Evolutionary conservation across 2,888 invertebrate species (phyloP), one percentile per base, ranked within the genome.

Genomic region (Rhogogaster chlorosoma): DNA sequence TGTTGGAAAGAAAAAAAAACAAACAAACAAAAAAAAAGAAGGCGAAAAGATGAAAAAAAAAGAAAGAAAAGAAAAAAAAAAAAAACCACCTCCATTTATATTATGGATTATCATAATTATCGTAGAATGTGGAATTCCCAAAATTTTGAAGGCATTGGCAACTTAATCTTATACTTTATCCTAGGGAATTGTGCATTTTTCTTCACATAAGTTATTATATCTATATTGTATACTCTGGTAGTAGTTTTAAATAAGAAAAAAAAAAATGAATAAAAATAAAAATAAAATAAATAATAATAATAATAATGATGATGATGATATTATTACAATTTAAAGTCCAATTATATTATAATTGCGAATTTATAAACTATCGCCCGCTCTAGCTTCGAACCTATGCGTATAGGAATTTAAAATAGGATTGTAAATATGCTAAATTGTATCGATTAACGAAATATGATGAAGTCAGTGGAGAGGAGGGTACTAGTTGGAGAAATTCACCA

Each of bases 111-210:
- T 67, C 32, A 70, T 83, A 83, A 83, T 83, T 42, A 70, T 67
- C 26, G 49, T 83, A 83, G 83, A n/a, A 83, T 67, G 67, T 83
- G 61, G 70, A 83, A 70, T 67, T 67, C 61, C 61, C 45, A 67
- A 83, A 89, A 90, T 90, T 91, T 91, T 91, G 88, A 92, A 91
- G 91, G 91, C 91, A 93, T 92, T 90, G 92, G 92, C 92, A 92
- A 92, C 90, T 88, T 88, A 70, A 82, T 86, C 70, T 73, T 86
- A 83, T 83, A 67, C 29, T 83, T 67, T 70, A 49, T 83, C 26
- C 45, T 64, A 45, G 83, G 70, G 49, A 83, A 83, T 70, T 67
- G 83, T 67, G 83, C 83, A 83, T 67, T 83, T 83, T 83, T 67
- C 70, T 83, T 83, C 80, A 80, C 57, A 80, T 80, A 61, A 80